Evolutionary conservation across 1,140 invertebrate genomes (phyloP).

Genomic region (Orchestia grillus): DNA sequence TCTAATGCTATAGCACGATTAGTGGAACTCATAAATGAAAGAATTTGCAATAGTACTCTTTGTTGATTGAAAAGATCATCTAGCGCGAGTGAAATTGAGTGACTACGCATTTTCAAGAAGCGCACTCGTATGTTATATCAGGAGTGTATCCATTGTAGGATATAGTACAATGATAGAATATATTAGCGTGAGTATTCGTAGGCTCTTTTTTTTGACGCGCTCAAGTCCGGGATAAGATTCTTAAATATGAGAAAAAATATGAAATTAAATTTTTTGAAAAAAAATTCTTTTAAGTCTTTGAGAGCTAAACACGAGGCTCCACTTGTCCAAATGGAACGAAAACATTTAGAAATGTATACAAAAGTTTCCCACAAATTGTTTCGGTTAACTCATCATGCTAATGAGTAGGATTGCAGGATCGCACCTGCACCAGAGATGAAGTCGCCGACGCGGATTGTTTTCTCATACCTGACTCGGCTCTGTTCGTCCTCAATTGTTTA

Average conservation of each 20-base stretch:
- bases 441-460: background rate
- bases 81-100: no score
- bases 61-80: no score
- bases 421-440: background rate
- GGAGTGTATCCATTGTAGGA: no score
- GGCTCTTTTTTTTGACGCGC: background rate
- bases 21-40: no score
- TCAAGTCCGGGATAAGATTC: background rate
- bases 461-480: background rate
- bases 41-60: no score
- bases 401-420: background rate
- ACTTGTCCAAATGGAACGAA: background rate
- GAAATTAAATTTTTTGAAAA: background rate
- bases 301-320: background rate
- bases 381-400: no score
- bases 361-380: background rate
- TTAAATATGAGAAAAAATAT: background rate
- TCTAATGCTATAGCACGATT: no score
- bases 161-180: no score
- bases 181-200: background rate
- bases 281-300: background rate
- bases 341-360: background rate
- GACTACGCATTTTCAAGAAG: no score
- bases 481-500: background rate
- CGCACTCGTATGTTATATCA: no score